Base-by-base conservation (phyloP, 2,888 invertebrate genomes). In the Ceramica pisi region DNA sequence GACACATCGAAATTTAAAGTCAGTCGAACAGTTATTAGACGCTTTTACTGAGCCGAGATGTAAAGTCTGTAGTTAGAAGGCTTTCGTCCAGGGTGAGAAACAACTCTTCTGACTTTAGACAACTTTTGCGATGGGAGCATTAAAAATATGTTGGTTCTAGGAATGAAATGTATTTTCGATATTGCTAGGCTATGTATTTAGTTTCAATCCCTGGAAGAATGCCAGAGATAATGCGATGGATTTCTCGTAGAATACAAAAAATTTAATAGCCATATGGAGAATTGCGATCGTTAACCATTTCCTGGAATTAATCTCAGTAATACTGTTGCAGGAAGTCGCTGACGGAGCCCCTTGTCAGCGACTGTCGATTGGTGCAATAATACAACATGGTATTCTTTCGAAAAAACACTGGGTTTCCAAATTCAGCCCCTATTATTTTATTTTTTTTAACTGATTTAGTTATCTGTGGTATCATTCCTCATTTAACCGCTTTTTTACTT, bases 301-400 rank as follows among this genome's bases (percentile, higher is more conserved):
- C 64, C 53, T 53, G 21, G 44, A 14, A 68, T 68, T 68, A 71
- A 71, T 48, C n/a, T 60, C 69, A 23, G n/a, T 55, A 68, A 69
- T 48, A 71, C 69, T 71, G 53, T 71, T 71, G 10, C 71, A 71
- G 71, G 71, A 67, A 67, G 67, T 67, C 67, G 67, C 67, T 67
- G 67, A 71, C 65, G 35, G 19, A 48, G 71, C 41, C 60, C 69
- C 41, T 61, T 38, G 69, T 61, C 60, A 71, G 70, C 70, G 71
- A 71, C 60, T 71, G 16, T 70, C 44, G 56, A 44, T 62, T 44
- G 71, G 71, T 70, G 57, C 35, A 21, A 21, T 66, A 57, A 35
- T 69, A 65, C 21, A n/a, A 53, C 44, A 19, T 51, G 56, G 73
- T 68, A 68, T 75, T 51, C 26, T 50, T 56, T 61, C 8, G 14